Evolutionary conservation across 1,140 invertebrate genomes (phyloP).

Genomic region (Procambarus clarkii): DNA sequence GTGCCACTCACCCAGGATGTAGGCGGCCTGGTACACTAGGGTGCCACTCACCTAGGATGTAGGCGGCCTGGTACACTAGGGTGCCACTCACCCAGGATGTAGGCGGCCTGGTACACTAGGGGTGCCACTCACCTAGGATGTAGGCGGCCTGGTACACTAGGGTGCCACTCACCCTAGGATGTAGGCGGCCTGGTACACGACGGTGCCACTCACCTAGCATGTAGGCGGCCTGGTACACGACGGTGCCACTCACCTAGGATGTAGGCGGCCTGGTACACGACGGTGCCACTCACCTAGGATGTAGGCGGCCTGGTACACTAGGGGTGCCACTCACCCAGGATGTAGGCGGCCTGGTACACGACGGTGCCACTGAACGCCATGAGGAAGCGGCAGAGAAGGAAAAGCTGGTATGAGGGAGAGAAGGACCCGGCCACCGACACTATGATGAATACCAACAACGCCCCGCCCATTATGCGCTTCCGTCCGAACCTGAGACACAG

Average conservation of each 20-base stretch:
- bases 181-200: too few relatives aligned
- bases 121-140: constrained; percentile 84
- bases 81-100: too few relatives aligned
- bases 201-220: too few relatives aligned
- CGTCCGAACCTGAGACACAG: constrained; percentile 53
- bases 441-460: constrained; percentile 73
- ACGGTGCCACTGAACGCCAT: constrained; percentile 86
- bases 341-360: constrained; percentile 87
- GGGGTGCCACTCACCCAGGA: constrained; percentile 83
- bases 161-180: too few relatives aligned
- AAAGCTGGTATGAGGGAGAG: constrained; percentile 83
- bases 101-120: not conserved
- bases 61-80: not conserved
- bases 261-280: too few relatives aligned
- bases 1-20: too few relatives aligned
- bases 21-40: too few relatives aligned
- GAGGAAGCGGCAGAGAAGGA: constrained; percentile 82
- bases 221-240: too few relatives aligned
- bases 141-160: constrained; percentile 88
- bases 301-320: too few relatives aligned
- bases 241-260: too few relatives aligned
- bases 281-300: too few relatives aligned
- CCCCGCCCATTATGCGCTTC: constrained; percentile 53
- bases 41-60: not conserved
- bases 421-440: constrained; percentile 82